Percentiles rank a stretch among this genome's conserved stretches.
Conservation (phyloP, 2,888 invertebrate species). For the Ornithoptera alexandrae region DNA sequence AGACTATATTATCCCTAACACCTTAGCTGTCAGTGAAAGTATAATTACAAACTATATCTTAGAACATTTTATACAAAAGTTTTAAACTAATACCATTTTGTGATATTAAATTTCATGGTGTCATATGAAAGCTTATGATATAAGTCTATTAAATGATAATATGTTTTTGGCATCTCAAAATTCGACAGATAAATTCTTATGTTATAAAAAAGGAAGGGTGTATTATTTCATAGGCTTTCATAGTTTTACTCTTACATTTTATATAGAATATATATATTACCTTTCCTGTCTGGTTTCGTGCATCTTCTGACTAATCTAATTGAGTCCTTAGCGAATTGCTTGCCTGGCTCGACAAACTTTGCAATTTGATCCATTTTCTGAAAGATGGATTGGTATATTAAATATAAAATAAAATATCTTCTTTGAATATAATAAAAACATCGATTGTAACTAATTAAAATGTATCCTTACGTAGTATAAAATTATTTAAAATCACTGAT, state of each 20-base stretch:
- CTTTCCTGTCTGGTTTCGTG: slow-evolving; percentile 99
- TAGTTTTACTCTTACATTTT: background rate
- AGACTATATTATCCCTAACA: background rate
- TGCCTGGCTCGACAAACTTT: slow-evolving; percentile 95
- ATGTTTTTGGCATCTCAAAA: too few relatives aligned
- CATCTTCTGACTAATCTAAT: slow-evolving; percentile 98
- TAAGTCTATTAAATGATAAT: too few relatives aligned
- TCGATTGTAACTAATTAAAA: background rate
- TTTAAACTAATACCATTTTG: too few relatives aligned
- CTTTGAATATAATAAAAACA: slow-evolving; percentile 8
- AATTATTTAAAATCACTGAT: slow-evolving; percentile 9
- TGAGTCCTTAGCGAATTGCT: slow-evolving; percentile 98
- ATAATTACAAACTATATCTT: background rate
- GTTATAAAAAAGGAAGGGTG: background rate
- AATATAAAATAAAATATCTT: slow-evolving; percentile 25
- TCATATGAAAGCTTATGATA: too few relatives aligned
- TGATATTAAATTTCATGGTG: too few relatives aligned
- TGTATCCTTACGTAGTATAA: slow-evolving; percentile 26
- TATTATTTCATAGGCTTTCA: background rate
- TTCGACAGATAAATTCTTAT: too few relatives aligned
- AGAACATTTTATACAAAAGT: too few relatives aligned
- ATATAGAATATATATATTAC: slow-evolving; percentile 60
- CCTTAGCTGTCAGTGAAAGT: background rate
- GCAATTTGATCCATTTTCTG: slow-evolving; percentile 97
- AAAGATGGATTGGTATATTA: slow-evolving; percentile 39